These are phyloP conservation scores for Agrochola litura DNA, from an alignment of 2,888 invertebrate genomes.

Conservation along the genomic window DNA sequence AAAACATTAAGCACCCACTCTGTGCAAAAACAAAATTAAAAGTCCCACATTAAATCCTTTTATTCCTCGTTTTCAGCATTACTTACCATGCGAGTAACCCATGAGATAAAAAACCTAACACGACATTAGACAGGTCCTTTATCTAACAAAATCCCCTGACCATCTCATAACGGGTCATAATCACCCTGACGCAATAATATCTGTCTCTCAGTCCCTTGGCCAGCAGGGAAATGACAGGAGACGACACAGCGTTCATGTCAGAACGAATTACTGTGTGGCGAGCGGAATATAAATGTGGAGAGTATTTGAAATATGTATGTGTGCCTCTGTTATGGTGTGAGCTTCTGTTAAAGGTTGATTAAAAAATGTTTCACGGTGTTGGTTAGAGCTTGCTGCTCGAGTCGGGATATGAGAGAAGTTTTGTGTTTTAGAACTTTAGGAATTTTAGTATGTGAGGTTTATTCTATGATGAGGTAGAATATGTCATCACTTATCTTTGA, in stretches of 20 bases:
- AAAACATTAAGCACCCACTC: constrained; percentile 6
- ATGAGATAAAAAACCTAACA: constrained; percentile 27
- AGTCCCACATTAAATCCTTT: constrained; percentile 17
- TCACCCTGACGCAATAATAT: constrained; percentile 56
- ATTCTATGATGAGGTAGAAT: neutral
- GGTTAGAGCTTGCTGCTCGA: neutral
- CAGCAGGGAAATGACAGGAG: constrained; percentile 56
- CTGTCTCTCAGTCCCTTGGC: constrained; percentile 36
- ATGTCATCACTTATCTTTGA: neutral
- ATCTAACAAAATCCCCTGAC: constrained; percentile 49
- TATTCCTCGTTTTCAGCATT: neutral
- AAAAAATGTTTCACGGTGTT: constrained; percentile 32
- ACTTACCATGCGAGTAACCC: constrained; percentile 6
- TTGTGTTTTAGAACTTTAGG: neutral
- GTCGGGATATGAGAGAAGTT: neutral
- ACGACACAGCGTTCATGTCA: constrained; percentile 65
- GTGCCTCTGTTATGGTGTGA: constrained; percentile 16
- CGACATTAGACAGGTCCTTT: constrained; percentile 31
- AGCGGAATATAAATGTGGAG: constrained; percentile 65
- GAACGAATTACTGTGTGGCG: constrained; percentile 66
- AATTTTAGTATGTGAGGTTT: neutral
- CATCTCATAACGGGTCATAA: constrained; percentile 56
- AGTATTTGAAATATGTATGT: constrained; percentile 54
- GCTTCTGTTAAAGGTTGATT: constrained; percentile 26
- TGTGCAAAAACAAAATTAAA: constrained; percentile 11